phyloP scores from a whole-genome alignment of 2,888 invertebrate genomes.

The Myopa testacea region DNA sequence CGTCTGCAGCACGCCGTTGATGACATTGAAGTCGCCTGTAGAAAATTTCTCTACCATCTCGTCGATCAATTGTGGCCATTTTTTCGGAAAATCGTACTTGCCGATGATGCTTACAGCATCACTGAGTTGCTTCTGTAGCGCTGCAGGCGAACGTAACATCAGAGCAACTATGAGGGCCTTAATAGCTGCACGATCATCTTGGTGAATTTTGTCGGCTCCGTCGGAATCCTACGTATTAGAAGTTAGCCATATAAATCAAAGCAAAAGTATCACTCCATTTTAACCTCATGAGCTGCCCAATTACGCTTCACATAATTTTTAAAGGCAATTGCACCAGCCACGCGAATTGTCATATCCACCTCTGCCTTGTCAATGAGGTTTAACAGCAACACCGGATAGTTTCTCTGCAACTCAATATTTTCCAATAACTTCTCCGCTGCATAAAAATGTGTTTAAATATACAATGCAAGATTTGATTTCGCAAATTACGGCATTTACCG shows the following conservation, averaged over 20 bases:
- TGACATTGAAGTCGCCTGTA: slow-evolving; percentile 91
- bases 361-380: slow-evolving; percentile 87
- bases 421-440: slow-evolving; percentile 92
- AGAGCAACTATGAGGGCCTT: slow-evolving; percentile 89
- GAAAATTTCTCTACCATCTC: slow-evolving; percentile 94
- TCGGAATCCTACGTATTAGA: slow-evolving; percentile 74
- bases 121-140: slow-evolving; percentile 92
- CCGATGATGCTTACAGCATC: slow-evolving; percentile 97
- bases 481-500: slow-evolving; percentile 71
- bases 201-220: slow-evolving; percentile 82
- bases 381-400: slow-evolving; percentile 88
- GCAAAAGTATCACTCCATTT: slow-evolving; percentile 51
- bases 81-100: slow-evolving; percentile 95
- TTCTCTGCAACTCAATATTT: slow-evolving; percentile 89
- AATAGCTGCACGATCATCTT: slow-evolving; percentile 81
- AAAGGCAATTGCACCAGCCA: slow-evolving; percentile 93
- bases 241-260: neutral
- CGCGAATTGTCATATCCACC: slow-evolving; percentile 83
- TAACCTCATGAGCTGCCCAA: slow-evolving; percentile 83
- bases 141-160: slow-evolving; percentile 92
- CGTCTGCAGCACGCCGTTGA: slow-evolving; percentile 94
- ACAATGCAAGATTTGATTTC: neutral
- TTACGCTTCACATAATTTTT: slow-evolving; percentile 97
- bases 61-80: slow-evolving; percentile 93
- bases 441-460: slow-evolving; percentile 15